phyloP scores from a whole-genome alignment of 2,888 invertebrate genomes.

The Malthinus flaveolus region DNA sequence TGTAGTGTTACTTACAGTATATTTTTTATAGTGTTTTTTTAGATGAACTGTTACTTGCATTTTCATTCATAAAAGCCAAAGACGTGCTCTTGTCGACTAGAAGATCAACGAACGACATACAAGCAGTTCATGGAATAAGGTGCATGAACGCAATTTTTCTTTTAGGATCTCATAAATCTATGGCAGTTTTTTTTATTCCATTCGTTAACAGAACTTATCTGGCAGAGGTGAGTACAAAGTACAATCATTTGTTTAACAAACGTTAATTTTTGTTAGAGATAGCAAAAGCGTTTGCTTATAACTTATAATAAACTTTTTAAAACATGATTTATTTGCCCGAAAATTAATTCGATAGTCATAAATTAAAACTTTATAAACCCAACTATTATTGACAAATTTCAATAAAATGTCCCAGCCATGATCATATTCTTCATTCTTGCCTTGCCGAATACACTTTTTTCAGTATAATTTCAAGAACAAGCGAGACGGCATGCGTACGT shows the following conservation, averaged over 20 bases:
- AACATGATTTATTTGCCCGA: too few relatives aligned
- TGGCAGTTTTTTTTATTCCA: constrained; percentile 70
- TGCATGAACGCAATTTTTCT: constrained; percentile 67
- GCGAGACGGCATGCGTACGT: not conserved
- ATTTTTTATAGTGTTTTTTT: constrained; percentile 27
- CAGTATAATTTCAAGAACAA: not conserved
- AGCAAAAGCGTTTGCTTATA: not conserved
- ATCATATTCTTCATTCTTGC: too few relatives aligned
- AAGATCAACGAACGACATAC: constrained; percentile 61
- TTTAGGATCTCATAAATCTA: constrained; percentile 69
- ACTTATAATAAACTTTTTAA: too few relatives aligned
- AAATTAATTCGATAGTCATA: too few relatives aligned
- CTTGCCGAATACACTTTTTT: too few relatives aligned
- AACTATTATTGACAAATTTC: too few relatives aligned
- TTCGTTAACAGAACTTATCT: constrained; percentile 68
- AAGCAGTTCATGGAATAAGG: constrained; percentile 67
- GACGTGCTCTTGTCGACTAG: constrained; percentile 60
- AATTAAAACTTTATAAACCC: too few relatives aligned
- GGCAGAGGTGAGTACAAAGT: constrained; percentile 59
- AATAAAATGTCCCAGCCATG: too few relatives aligned
- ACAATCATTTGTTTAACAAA: not conserved
- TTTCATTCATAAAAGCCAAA: constrained; percentile 66
- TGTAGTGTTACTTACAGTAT: not conserved
- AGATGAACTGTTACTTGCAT: constrained; percentile 61
- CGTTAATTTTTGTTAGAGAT: too few relatives aligned